These are phyloP conservation scores for Psammodynastes pulverulentus DNA, from an alignment of 2,113 vertebrate species.

Conservation along the genomic window DNA sequence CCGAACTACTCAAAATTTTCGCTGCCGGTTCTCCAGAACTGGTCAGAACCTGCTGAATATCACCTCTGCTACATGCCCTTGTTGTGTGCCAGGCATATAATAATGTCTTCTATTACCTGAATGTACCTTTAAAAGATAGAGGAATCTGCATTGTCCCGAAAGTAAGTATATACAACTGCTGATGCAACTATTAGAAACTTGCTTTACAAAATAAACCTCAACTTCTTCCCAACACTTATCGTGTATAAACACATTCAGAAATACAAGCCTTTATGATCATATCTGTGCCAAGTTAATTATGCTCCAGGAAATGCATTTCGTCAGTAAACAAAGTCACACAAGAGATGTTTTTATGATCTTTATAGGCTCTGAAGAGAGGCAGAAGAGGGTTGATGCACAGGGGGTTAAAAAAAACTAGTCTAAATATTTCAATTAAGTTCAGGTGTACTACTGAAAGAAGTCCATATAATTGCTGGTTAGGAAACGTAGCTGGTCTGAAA, in stretches of 20 bases:
- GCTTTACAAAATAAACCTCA: slow-evolving; percentile 44
- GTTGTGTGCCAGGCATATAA: not conserved
- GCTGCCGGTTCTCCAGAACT: too few species aligned
- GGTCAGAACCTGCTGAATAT: too few species aligned
- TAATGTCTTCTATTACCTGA: not conserved
- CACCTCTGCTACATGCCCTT: not conserved
- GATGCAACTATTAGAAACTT: slow-evolving; percentile 43
- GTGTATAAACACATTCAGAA: not conserved
- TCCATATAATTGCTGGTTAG: not conserved
- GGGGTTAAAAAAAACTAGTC: not conserved
- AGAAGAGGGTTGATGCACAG: not conserved
- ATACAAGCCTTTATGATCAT: slow-evolving; percentile 41
- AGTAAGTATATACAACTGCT: slow-evolving; percentile 30
- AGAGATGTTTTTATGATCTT: not conserved
- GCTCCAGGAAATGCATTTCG: slow-evolving; percentile 48
- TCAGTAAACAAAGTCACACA: not conserved
- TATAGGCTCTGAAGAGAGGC: not conserved
- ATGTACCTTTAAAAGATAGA: slow-evolving; percentile 20
- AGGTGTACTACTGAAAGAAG: not conserved
- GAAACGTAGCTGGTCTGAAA: not conserved
- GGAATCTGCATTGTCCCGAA: slow-evolving; percentile 35
- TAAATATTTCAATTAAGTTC: slow-evolving; percentile 7
- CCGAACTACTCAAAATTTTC: too few species aligned
- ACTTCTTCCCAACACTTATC: slow-evolving; percentile 38
- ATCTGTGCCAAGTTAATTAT: slow-evolving; percentile 41